Conservation (phyloP, 2,888 invertebrate species). For the Adela reaumurella region DNA sequence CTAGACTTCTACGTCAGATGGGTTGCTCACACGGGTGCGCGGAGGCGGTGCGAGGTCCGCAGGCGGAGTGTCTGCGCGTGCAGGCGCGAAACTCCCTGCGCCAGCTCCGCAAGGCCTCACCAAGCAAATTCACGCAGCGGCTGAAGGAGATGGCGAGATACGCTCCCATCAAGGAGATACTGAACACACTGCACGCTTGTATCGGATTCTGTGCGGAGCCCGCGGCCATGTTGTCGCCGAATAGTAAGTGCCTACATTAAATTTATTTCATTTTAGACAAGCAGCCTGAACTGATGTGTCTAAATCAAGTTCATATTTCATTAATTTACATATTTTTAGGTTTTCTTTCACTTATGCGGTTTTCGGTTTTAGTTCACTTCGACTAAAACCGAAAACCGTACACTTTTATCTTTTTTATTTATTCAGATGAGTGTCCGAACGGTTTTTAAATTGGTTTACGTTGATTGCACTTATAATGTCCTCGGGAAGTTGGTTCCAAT, state of each 20-base stretch:
- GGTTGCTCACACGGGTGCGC: conserved; percentile 92
- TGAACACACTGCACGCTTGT: conserved; percentile 94
- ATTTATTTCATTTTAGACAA: no score
- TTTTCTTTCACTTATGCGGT: background rate
- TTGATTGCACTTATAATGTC: no score
- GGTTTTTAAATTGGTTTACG: no score
- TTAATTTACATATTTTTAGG: conserved; percentile 1
- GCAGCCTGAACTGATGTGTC: no score
- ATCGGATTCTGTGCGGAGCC: conserved; percentile 95
- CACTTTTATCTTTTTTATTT: conserved; percentile 1
- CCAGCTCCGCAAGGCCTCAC: conserved; percentile 63
- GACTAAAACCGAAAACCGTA: conserved; percentile 2
- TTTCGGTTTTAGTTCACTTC: conserved; percentile 1
- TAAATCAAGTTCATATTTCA: no score
- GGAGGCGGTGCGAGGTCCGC: conserved; percentile 80
- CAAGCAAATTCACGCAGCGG: conserved; percentile 49
- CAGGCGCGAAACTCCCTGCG: conserved; percentile 70
- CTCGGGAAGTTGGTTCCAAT: no score
- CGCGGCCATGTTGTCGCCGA: conserved; percentile 75
- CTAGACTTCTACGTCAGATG: conserved; percentile 82
- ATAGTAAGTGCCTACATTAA: conserved; percentile 74
- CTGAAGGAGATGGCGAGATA: conserved; percentile 71
- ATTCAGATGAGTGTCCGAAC: no score
- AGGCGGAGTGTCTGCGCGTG: conserved; percentile 85
- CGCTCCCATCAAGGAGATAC: conserved; percentile 73